Percentiles rank a stretch among this genome's conserved stretches.
Evolutionary conservation across 2,113 vertebrate genomes (phyloP).

Genomic region (Amphilophus citrinellus): DNA sequence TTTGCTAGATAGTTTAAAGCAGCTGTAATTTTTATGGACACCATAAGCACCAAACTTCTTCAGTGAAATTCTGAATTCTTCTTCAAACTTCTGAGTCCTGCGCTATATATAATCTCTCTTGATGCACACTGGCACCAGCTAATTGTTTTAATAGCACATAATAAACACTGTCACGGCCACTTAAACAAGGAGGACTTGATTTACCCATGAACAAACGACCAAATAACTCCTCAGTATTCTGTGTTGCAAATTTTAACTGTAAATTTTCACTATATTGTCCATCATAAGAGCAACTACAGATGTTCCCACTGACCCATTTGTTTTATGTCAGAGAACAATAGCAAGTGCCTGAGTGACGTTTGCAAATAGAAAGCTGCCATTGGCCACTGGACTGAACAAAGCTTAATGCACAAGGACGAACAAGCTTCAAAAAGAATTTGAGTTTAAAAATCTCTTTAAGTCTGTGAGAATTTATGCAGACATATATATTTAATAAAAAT

Average conservation of each 20-base stretch:
- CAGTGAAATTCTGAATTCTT: background rate
- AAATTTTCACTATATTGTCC: background rate
- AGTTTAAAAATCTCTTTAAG: background rate
- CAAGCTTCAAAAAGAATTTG: slow-evolving; percentile 10
- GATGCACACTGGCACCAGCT: background rate
- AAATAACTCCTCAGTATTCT: background rate
- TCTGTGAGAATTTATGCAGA: rapidly evolving
- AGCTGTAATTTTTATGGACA: background rate
- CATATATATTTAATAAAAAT: background rate
- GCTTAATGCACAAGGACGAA: slow-evolving; percentile 47
- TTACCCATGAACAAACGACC: background rate
- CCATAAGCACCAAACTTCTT: background rate
- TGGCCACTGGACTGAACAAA: slow-evolving; percentile 73
- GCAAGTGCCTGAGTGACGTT: slow-evolving; percentile 56
- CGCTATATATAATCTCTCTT: background rate
- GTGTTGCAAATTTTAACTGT: background rate
- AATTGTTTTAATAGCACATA: background rate
- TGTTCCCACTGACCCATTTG: slow-evolving; percentile 51
- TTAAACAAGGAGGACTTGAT: background rate
- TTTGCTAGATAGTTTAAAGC: background rate
- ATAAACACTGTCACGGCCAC: background rate
- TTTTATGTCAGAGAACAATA: slow-evolving; percentile 73
- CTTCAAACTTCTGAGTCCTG: background rate
- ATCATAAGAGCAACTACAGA: slow-evolving; percentile 3
- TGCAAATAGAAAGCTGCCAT: slow-evolving; percentile 45